phyloP scores from a whole-genome alignment of 2,888 invertebrate genomes.

The Eurytoma adleriae region DNA sequence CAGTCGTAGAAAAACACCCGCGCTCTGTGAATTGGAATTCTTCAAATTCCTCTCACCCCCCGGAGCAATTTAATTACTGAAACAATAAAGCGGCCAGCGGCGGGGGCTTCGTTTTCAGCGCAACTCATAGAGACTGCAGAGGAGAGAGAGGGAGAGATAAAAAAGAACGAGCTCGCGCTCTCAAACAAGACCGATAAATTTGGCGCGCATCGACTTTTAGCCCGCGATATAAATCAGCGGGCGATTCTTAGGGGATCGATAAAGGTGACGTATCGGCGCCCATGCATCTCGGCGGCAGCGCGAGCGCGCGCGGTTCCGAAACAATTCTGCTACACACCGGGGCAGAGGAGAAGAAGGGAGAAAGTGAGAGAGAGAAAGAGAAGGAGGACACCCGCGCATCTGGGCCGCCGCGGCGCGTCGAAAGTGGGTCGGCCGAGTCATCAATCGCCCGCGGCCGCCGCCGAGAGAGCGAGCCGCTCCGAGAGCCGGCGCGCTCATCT shows the following conservation, averaged over 20 bases:
- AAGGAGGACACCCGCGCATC: slow-evolving; percentile 68
- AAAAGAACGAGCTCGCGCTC: not conserved
- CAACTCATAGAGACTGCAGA: not conserved
- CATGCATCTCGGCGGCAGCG: slow-evolving; percentile 33
- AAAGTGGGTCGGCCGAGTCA: slow-evolving; percentile 72
- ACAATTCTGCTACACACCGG: slow-evolving; percentile 21
- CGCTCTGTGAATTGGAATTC: no score
- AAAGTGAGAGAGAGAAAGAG: slow-evolving; percentile 39
- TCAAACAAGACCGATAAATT: slow-evolving; percentile 19
- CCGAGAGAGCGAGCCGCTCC: slow-evolving; percentile 47
- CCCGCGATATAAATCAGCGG: slow-evolving; percentile 43
- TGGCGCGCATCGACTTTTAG: slow-evolving; percentile 19
- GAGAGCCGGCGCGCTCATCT: slow-evolving; percentile 17
- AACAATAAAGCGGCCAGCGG: not conserved
- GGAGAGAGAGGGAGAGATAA: not conserved
- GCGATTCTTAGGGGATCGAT: slow-evolving; percentile 39
- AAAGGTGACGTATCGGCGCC: slow-evolving; percentile 34
- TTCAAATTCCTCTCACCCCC: not conserved
- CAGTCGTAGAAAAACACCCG: no score
- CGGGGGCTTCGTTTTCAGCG: not conserved
- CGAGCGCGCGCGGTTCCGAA: slow-evolving; percentile 20
- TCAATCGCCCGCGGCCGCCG: slow-evolving; percentile 68
- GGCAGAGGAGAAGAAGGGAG: not conserved
- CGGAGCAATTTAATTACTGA: not conserved
- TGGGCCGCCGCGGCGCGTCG: slow-evolving; percentile 67